Percentiles rank a stretch among this genome's conserved stretches.
phyloP scores from a whole-genome alignment of 2,888 invertebrate genomes.

The Diplolepis rosae region DNA sequence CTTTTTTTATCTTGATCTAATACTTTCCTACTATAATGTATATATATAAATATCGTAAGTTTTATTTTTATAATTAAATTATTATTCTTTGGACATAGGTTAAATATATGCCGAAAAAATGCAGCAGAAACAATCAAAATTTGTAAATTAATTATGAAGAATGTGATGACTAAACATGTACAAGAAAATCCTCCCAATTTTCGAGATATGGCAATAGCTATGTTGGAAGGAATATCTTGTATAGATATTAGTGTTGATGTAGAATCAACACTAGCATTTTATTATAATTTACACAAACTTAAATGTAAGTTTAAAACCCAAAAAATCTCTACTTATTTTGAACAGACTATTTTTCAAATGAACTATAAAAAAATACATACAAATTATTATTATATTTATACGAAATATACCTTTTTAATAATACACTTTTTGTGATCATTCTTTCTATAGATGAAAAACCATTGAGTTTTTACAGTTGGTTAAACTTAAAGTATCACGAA shows the following conservation, averaged over 20 bases:
- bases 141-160: constrained; percentile 74
- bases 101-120: constrained; percentile 81
- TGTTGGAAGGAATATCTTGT: constrained; percentile 81
- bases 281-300: background rate
- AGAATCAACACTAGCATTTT: constrained; percentile 74
- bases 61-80: background rate
- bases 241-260: constrained; percentile 78
- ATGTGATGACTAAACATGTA: constrained; percentile 78
- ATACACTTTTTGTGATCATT: too few relatives aligned
- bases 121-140: constrained; percentile 78
- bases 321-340: too few relatives aligned
- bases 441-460: constrained; percentile 51
- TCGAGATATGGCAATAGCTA: constrained; percentile 76
- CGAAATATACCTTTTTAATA: too few relatives aligned
- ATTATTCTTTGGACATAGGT: constrained; percentile 71
- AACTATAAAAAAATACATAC: too few relatives aligned
- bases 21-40: background rate
- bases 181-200: constrained; percentile 78
- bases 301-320: background rate
- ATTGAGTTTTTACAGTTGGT: constrained; percentile 47
- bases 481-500: constrained; percentile 44
- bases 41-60: background rate
- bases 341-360: too few relatives aligned
- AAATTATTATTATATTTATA: too few relatives aligned
- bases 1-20: too few relatives aligned